Conservation (phyloP, 1,140 invertebrate genomes). For the Drosophila oshimai region DNA sequence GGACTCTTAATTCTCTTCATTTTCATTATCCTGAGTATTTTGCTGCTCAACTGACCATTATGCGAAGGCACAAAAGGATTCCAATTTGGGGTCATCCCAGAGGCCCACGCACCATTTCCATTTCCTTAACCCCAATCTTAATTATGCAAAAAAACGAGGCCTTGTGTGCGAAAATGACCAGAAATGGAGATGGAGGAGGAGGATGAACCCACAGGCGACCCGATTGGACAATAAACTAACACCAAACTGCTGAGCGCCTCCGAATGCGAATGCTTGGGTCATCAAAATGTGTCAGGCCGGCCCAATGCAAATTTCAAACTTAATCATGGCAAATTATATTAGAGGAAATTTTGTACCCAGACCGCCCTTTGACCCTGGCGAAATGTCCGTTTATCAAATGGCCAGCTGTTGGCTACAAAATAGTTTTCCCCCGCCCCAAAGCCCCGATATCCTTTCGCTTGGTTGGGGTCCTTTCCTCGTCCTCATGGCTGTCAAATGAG, state of each 20-base stretch:
- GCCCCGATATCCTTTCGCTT: neutral
- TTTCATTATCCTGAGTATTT: constrained; percentile 18
- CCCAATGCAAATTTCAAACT: constrained; percentile 74
- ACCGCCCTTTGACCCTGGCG: constrained; percentile 33
- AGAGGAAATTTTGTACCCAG: neutral
- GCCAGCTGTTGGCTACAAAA: constrained; percentile 61
- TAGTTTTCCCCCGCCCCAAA: constrained; percentile 42
- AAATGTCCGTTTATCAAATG: constrained; percentile 64
- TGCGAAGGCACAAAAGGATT: constrained; percentile 33
- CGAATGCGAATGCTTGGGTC: constrained; percentile 61
- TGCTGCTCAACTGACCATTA: constrained; percentile 34
- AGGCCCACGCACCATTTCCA: neutral
- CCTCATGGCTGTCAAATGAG: constrained; percentile 70
- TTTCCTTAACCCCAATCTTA: constrained; percentile 61
- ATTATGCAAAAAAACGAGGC: constrained; percentile 54
- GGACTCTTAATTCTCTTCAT: neutral
- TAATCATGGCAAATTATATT: constrained; percentile 77
- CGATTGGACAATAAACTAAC: constrained; percentile 50
- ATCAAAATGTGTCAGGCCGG: constrained; percentile 61
- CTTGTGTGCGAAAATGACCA: constrained; percentile 67
- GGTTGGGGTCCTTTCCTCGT: constrained; percentile 1
- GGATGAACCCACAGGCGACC: constrained; percentile 7
- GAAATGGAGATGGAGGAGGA: neutral
- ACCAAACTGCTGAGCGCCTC: constrained; percentile 43
- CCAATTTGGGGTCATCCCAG: constrained; percentile 52